These are phyloP conservation scores for Strigamia crassipes DNA, from an alignment of 2,888 invertebrate species.

Conservation along the genomic window DNA sequence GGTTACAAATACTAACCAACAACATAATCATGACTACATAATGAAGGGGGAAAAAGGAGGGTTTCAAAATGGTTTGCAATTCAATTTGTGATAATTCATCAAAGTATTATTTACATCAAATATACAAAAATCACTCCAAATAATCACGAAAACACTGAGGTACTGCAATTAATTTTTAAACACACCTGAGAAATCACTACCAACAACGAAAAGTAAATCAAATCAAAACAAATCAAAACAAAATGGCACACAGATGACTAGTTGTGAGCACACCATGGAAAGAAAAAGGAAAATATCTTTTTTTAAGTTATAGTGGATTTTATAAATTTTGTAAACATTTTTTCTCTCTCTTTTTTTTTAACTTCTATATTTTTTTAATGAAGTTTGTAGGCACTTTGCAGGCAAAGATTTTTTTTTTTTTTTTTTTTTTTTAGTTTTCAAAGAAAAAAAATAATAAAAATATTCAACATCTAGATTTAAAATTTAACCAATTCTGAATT, in stretches of 20 bases:
- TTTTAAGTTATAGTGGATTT: background rate
- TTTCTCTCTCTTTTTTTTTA: background rate
- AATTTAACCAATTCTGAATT: background rate
- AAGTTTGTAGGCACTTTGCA: slow-evolving; percentile 11
- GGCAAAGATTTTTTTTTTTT: background rate
- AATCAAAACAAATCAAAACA: background rate
- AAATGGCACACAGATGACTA: slow-evolving; percentile 10
- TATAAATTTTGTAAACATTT: slow-evolving; percentile 8
- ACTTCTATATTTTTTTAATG: background rate
- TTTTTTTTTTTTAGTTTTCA: background rate
- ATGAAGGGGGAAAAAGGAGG: background rate
- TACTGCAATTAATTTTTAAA: slow-evolving; percentile 19
- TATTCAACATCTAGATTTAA: background rate
- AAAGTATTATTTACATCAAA: slow-evolving; percentile 30
- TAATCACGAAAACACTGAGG: slow-evolving; percentile 30
- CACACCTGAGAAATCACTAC: slow-evolving; percentile 30
- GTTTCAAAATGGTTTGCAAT: slow-evolving; percentile 19
- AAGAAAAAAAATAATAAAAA: background rate
- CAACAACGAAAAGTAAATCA: background rate
- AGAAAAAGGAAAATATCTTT: background rate
- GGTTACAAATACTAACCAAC: slow-evolving; percentile 27
- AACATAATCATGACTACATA: slow-evolving; percentile 23
- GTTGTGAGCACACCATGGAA: slow-evolving; percentile 13
- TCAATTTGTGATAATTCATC: slow-evolving; percentile 22
- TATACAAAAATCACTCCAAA: slow-evolving; percentile 30